phyloP scores from a whole-genome alignment of 2,797 vertebrate genomes.

The Distichodus sexfasciatus region DNA sequence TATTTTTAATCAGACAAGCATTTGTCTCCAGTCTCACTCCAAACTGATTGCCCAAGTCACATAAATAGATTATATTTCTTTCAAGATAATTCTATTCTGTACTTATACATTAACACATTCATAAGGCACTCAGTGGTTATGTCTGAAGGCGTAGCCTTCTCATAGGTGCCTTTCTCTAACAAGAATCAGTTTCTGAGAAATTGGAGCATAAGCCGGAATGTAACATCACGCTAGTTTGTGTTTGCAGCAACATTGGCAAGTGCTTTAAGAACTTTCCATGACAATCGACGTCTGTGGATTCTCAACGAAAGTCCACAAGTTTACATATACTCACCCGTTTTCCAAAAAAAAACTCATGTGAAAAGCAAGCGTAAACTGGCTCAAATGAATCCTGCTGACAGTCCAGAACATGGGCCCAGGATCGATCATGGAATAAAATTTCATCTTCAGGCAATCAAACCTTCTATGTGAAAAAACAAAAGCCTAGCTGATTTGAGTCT shows the following conservation, averaged over 20 bases:
- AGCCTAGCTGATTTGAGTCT: slow-evolving; percentile 6
- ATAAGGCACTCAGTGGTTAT: slow-evolving; percentile 50
- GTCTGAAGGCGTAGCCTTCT: slow-evolving; percentile 21
- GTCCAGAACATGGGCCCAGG: neutral
- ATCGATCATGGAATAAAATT: neutral
- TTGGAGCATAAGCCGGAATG: neutral
- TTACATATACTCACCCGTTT: neutral
- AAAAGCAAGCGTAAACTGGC: neutral
- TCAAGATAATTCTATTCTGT: slow-evolving; percentile 36
- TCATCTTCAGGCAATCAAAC: neutral
- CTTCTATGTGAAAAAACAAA: neutral
- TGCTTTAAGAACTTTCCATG: slow-evolving; percentile 16
- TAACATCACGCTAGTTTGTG: slow-evolving; percentile 6
- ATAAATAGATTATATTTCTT: slow-evolving; percentile 37
- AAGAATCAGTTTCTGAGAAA: neutral
- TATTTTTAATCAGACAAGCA: neutral
- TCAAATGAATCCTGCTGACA: neutral
- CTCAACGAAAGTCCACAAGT: neutral
- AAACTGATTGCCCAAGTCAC: slow-evolving; percentile 10
- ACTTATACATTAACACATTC: neutral
- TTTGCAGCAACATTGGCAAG: slow-evolving; percentile 14
- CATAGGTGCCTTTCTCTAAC: neutral
- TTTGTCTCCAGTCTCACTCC: slow-evolving; percentile 1
- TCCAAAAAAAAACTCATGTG: neutral
- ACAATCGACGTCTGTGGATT: neutral